Evolutionary conservation across 1,140 invertebrate genomes (phyloP).

Genomic region (Nephila pilipes): DNA sequence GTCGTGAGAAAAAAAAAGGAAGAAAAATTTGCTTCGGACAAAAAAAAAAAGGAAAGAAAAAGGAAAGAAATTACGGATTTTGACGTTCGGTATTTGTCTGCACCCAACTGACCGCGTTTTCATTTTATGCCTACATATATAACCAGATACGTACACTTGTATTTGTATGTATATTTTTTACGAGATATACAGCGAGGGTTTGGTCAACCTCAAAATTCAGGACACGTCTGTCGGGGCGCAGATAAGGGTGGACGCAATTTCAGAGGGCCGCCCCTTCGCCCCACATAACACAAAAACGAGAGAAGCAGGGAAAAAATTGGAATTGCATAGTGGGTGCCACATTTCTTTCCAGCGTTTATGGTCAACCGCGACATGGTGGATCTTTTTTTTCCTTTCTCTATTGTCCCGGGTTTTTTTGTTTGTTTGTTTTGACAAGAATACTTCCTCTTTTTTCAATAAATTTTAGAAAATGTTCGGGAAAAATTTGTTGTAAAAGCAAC

Average conservation of each 20-base stretch:
- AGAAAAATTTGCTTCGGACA: neutral
- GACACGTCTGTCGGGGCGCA: slow-evolving; percentile 54
- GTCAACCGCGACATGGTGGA: neutral
- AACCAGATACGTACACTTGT: slow-evolving; percentile 58
- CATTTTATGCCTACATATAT: slow-evolving; percentile 45
- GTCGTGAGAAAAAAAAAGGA: too few relatives aligned
- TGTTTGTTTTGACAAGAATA: neutral
- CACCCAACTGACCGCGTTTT: slow-evolving; percentile 37
- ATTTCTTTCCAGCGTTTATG: slow-evolving; percentile 52
- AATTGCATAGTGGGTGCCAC: slow-evolving; percentile 7
- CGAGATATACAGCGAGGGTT: slow-evolving; percentile 41
- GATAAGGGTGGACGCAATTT: slow-evolving; percentile 72
- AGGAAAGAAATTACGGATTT: neutral
- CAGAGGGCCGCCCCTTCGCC: slow-evolving; percentile 22
- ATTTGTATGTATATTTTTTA: slow-evolving; percentile 66
- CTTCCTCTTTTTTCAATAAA: too few relatives aligned
- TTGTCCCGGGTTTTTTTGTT: neutral
- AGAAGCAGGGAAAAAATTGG: slow-evolving; percentile 10
- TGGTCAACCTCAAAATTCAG: slow-evolving; percentile 51
- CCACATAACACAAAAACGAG: neutral
- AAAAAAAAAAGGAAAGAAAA: neutral
- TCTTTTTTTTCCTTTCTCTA: neutral
- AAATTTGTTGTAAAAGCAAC: too few relatives aligned
- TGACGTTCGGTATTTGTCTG: slow-evolving; percentile 12
- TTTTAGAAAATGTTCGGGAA: too few relatives aligned